Base-by-base conservation (phyloP, 2,888 invertebrate species). In the Polydesmus complanatus region DNA sequence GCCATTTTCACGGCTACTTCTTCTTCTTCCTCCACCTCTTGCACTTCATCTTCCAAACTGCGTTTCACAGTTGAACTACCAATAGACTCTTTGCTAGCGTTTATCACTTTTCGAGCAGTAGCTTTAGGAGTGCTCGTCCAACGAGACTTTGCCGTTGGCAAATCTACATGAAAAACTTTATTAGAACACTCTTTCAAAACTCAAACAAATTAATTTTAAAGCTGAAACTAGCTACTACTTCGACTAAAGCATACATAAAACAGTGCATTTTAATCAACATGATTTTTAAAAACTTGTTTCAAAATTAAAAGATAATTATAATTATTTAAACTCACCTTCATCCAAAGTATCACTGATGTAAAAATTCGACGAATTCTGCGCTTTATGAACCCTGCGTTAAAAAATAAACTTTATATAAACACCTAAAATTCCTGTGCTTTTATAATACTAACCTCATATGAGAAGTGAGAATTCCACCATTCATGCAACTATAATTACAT, bases 401-500 rank as follows among this genome's bases (percentile, higher is more conserved):
- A n/a, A n/a, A n/a, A n/a, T n/a, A n/a, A n/a, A n/a, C n/a, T n/a
- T n/a, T n/a, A n/a, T n/a, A n/a, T n/a, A n/a, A n/a, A n/a, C n/a
- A n/a, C n/a, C n/a, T n/a, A n/a, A n/a, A n/a, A n/a, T n/a, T n/a
- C n/a, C n/a, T n/a, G n/a, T n/a, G n/a, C n/a, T n/a, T n/a, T n/a
- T n/a, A n/a, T n/a, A n/a, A n/a, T n/a, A n/a, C n/a, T n/a, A n/a
- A n/a, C n/a, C 87, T 87, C 61, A 75, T 66, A 64, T 78, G 77
- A 53, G 75, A 73, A 2, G 84, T 81, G 67, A 88, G 75, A 54
- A 83, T 79, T 8, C 80, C 83, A 11, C 84, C 83, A 67, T 83
- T 85, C 62, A 84, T 83, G 70, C 86, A 86, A 23, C 83, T 81
- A 69, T 86, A 89, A 73, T 85, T 86, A 72, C 90, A 90, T 69